phyloP scores from a whole-genome alignment of 2,113 vertebrate genomes.

The Clarias magur region DNA sequence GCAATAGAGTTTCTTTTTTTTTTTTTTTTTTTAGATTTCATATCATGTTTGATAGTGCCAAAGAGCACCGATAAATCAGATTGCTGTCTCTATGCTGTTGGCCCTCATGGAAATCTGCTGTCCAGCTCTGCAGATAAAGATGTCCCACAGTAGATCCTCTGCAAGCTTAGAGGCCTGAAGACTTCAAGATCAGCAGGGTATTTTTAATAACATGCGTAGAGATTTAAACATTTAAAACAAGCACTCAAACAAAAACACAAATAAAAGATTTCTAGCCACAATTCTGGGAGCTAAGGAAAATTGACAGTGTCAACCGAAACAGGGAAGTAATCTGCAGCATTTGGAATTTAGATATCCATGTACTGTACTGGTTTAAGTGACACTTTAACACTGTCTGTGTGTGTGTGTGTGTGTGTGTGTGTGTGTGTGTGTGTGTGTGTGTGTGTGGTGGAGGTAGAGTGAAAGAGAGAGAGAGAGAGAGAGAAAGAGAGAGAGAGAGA shows the following conservation, averaged over 20 bases:
- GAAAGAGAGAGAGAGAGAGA: constrained; percentile 15
- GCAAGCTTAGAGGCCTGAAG: not conserved
- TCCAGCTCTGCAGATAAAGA: not conserved
- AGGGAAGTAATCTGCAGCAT: constrained; percentile 61
- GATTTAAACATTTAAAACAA: not conserved
- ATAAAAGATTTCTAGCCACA: constrained; percentile 27
- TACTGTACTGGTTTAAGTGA: constrained; percentile 56
- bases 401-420: constrained; percentile 32
- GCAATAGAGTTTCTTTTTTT: not conserved
- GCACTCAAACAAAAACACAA: not conserved
- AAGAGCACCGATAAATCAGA: not conserved
- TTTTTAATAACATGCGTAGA: constrained; percentile 1
- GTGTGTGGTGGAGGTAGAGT: constrained; percentile 31
- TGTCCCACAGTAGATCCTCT: not conserved
- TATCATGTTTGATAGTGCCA: not conserved
- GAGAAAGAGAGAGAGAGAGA: constrained; percentile 5
- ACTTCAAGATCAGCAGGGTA: not conserved
- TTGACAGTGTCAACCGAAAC: constrained; percentile 44
- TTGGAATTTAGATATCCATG: constrained; percentile 54
- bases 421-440: constrained; percentile 40
- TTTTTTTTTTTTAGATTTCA: constrained; percentile 21
- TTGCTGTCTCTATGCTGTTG: not conserved
- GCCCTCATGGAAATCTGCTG: not conserved
- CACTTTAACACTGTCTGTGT: constrained; percentile 37
- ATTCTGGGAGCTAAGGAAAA: constrained; percentile 54